Base-by-base conservation (phyloP, 2,888 invertebrate species). In the Alitta virens region DNA sequence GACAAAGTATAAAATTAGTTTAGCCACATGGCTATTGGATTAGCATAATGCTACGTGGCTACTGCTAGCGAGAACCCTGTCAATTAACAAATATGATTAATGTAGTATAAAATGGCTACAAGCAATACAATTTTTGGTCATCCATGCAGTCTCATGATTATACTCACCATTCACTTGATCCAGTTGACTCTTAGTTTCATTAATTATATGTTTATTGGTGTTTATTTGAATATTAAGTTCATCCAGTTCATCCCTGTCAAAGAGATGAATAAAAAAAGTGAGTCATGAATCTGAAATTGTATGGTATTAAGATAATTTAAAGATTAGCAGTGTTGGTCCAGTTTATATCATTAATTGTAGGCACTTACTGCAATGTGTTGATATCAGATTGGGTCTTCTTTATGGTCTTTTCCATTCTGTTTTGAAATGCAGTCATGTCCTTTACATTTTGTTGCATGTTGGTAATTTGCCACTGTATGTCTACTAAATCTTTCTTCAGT, bases 391-490 rank as follows among this genome's bases (percentile, higher is more conserved):
- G 65, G 1, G 78, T 74, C 16, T 63, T 74, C 16, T 63, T 65
- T 3, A 68, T 64, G 5, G 74, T 68, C 53, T 69, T 70, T 16
- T 71, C 72, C 74, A 80, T 78, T 71, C 78, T 76, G 12, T 64
- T 69, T 50, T 72, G 68, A 1, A 77, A 73, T 21, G 72, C 70
- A 40, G 75, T 74, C 78, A 78, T 78, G 57, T 79, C 78, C 38
- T 73, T 75, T 61, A 76, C 74, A 61, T 79, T 75, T 63, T 76
- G 78, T n/a, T 69, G 74, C 78, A 79, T 79, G 66, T 74, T 59
- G 24, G 75, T 73, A 2, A 74, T 66, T 64, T 73, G 72, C 73
- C 73, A 73, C 5, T 69, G 68, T 66, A 79, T 78, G 63, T 75
- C 68, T 25, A 75, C 75, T n/a, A 78, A 55, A 26, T 72, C 64